A percentile compares a stretch with the other conserved stretches of the same genome.
These are phyloP conservation scores for Abrostola tripartita DNA, from an alignment of 2,888 invertebrate species.

Conservation along the genomic window DNA sequence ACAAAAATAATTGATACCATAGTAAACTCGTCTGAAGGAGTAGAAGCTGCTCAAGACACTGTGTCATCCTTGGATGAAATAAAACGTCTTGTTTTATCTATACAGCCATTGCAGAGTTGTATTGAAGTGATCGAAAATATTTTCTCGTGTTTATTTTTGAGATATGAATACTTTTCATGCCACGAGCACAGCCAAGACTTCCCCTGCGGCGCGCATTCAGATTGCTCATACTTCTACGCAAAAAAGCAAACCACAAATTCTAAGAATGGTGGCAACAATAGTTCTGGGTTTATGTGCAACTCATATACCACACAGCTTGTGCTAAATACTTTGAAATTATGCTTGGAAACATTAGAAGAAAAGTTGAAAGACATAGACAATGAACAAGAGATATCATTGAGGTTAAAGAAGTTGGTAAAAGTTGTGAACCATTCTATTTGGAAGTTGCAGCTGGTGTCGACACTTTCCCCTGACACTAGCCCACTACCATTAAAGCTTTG, in stretches of 20 bases:
- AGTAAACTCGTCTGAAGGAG: constrained; percentile 74
- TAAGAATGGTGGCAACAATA: constrained; percentile 67
- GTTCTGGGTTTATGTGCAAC: constrained; percentile 88
- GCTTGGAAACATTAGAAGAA: constrained; percentile 84
- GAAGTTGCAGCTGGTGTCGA: constrained; percentile 91
- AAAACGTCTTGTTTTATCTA: constrained; percentile 81
- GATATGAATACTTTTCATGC: constrained; percentile 89
- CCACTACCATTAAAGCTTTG: constrained; percentile 80
- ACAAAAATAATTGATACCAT: constrained; percentile 85
- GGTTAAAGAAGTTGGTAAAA: constrained; percentile 79
- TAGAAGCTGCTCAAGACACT: constrained; percentile 73
- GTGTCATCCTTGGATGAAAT: constrained; percentile 81
- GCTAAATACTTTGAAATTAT: constrained; percentile 87
- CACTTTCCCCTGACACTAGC: constrained; percentile 83
- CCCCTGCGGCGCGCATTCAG: constrained; percentile 82
- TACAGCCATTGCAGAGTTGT: constrained; percentile 82
- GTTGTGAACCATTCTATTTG: constrained; percentile 91
- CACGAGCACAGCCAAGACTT: constrained; percentile 83
- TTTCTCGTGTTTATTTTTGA: constrained; percentile 91
- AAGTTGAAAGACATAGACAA: constrained; percentile 67
- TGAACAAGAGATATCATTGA: constrained; percentile 62
- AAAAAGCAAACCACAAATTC: constrained; percentile 75
- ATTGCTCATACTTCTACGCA: constrained; percentile 85
- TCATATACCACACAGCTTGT: constrained; percentile 89
- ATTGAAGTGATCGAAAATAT: constrained; percentile 92